Conservation (phyloP, 92 coral and sea anemone genomes). For the Ricordea florida region DNA sequence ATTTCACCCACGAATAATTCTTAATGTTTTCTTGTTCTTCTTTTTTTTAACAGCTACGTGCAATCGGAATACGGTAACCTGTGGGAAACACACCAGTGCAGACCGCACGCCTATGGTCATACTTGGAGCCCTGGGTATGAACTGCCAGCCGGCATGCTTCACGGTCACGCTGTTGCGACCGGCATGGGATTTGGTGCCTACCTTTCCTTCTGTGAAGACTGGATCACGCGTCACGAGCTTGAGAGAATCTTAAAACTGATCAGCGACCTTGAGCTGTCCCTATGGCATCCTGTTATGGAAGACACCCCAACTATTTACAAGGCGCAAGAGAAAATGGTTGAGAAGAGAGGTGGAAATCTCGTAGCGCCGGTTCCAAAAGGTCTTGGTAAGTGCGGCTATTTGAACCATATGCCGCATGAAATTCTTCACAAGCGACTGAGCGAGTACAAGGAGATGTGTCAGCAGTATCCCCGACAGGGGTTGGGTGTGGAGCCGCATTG, state of each 20-base stretch:
- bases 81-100: slow-evolving; percentile 76
- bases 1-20: no score
- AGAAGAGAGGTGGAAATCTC: slow-evolving; percentile 69
- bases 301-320: slow-evolving; percentile 24
- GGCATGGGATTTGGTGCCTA: slow-evolving; percentile 79
- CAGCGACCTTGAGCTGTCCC: slow-evolving; percentile 52
- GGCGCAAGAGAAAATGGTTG: slow-evolving; percentile 39
- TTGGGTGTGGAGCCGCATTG: slow-evolving; percentile 70
- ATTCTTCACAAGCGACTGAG: slow-evolving; percentile 40
- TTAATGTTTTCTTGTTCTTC: not conserved
- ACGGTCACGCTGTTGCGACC: slow-evolving; percentile 76
- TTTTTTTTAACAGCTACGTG: slow-evolving; percentile 28
- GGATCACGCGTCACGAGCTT: slow-evolving; percentile 50
- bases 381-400: slow-evolving; percentile 66
- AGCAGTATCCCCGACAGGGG: slow-evolving; percentile 58
- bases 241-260: slow-evolving; percentile 59
- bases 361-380: slow-evolving; percentile 75
- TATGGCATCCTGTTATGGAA: slow-evolving; percentile 75
- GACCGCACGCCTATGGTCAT: slow-evolving; percentile 76
- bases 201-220: slow-evolving; percentile 44
- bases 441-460: slow-evolving; percentile 59
- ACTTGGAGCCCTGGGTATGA: slow-evolving; percentile 75
- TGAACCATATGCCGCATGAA: slow-evolving; percentile 56
- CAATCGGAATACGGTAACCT: slow-evolving; percentile 65
- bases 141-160: slow-evolving; percentile 72